Evolutionary conservation across 2,113 vertebrate genomes (phyloP).

Genomic region (Willisornis vidua): DNA sequence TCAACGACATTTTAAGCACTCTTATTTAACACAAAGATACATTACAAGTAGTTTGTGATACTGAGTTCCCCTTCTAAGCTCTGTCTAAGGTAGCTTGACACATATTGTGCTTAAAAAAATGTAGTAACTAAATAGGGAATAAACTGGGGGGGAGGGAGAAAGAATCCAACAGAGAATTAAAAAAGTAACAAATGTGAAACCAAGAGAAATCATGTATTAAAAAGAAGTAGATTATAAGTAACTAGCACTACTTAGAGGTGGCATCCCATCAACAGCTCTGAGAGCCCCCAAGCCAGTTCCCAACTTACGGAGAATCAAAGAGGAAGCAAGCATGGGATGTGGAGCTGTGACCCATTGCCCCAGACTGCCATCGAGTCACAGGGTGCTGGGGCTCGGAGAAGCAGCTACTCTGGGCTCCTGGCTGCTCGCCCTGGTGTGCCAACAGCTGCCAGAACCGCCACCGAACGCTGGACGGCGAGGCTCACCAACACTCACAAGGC

Average conservation of each 20-base stretch:
- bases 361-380: background rate
- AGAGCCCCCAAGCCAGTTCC: background rate
- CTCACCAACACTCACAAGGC: background rate
- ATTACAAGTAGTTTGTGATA: background rate
- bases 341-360: background rate
- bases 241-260: background rate
- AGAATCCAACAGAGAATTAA: background rate
- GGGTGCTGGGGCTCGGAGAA: background rate
- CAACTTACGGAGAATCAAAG: background rate
- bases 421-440: background rate
- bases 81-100: background rate
- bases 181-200: background rate
- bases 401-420: background rate
- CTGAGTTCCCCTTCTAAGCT: background rate
- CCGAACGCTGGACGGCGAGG: accelerated
- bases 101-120: background rate
- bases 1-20: background rate
- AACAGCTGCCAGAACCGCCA: background rate
- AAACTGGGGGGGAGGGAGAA: accelerated
- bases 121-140: background rate
- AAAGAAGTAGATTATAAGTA: background rate
- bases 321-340: background rate
- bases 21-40: background rate
- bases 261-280: background rate
- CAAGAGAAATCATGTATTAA: background rate